phyloP scores from a whole-genome alignment of 2,797 vertebrate genomes.

The Podargus strigoides region DNA sequence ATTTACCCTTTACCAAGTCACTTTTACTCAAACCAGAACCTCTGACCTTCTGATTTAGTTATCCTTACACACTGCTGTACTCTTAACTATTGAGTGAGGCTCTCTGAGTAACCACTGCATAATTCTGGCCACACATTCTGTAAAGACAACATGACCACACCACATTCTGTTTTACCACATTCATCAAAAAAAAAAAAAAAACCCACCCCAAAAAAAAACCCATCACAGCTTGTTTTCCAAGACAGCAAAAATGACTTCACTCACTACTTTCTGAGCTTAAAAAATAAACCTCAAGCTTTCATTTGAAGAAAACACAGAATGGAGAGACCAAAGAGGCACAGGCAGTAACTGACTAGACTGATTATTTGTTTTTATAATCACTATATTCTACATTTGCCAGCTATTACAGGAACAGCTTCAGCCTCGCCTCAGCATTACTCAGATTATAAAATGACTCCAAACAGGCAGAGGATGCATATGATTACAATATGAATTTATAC shows the following conservation, averaged over 20 bases:
- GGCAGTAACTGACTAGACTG: neutral
- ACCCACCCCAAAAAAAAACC: too few relatives aligned
- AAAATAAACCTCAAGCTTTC: neutral
- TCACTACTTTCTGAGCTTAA: neutral
- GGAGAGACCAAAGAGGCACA: neutral
- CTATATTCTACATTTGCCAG: neutral
- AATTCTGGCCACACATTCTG: neutral
- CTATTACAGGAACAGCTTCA: neutral
- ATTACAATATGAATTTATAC: neutral
- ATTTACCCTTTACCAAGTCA: neutral
- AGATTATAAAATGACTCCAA: neutral
- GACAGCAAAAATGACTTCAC: neutral
- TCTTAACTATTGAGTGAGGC: neutral
- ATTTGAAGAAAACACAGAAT: neutral
- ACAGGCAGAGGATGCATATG: neutral
- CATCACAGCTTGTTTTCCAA: neutral
- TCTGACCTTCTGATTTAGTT: neutral
- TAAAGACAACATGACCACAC: neutral
- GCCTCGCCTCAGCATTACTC: neutral
- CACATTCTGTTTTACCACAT: neutral
- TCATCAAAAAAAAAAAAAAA: neutral
- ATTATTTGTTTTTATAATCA: neutral
- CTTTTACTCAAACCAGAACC: neutral
- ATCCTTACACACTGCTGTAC: neutral
- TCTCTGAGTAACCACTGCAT: neutral